Evolutionary conservation across 2,888 invertebrate species (phyloP), one percentile per base, ranked within the genome.

Genomic region (Galeopsomyia nigrocyanea): DNA sequence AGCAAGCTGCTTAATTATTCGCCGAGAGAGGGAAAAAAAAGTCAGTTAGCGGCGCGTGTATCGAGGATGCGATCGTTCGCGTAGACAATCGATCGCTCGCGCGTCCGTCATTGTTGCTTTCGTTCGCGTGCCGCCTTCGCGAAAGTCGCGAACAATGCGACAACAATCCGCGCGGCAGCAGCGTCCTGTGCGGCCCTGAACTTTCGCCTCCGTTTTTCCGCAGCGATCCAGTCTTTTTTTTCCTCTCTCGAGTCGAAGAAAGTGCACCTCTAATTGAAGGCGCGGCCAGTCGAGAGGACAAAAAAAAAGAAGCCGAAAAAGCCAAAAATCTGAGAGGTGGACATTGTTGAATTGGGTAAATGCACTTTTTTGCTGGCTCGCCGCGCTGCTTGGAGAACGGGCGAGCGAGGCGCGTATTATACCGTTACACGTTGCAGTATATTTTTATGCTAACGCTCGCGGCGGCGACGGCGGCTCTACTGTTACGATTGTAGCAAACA

Each of bases 161-260:
- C 56, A 66, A 49, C 49, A 56, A 26, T 17, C 31, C 72, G 16
- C n/a, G n/a, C 71, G 51, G 51, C 70, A 71, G 56, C 71, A 71
- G 64, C 68, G 69, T 22, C 22, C 17, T 70, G 58, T 50, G 50
- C 50, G 62, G 69, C 73, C 71, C 75, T 78, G 79, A 75, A 78
- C 75, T 74, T 79, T 68, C 66, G 63, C 56, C 63, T 71, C 57
- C 61, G 47, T 31, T 68, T 17, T 53, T 53, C 53, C 19, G 53
- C 17, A 56, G 26, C 56, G 19, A 17, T 51, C 19, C 51, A 16
- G 26, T 26, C 16, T 21, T 56, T 26, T 22, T 26, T 14, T 56
- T 56, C 9, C 26, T 56, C 16, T 14, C 56, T 17, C 26, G 26
- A 26, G 39, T 39, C 39, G 39, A 39, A 39, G 39, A 39, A 39